Conservation (phyloP, 2,888 invertebrate genomes). For the Nemoura dubitans region DNA sequence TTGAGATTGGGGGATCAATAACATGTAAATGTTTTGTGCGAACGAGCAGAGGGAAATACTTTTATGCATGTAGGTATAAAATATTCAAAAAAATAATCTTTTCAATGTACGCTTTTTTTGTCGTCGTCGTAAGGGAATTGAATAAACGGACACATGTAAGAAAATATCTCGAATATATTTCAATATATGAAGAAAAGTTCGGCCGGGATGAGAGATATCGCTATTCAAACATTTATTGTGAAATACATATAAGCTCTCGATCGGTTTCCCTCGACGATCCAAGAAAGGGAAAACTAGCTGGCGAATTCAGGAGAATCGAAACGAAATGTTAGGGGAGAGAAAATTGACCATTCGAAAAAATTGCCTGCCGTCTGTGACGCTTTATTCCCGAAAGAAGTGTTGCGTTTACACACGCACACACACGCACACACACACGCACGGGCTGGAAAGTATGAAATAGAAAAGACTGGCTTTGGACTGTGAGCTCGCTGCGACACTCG, state of each 20-base stretch:
- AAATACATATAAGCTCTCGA: constrained; percentile 45
- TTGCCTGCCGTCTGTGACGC: constrained; percentile 41
- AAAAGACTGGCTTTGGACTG: background rate
- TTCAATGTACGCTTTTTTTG: constrained; percentile 7
- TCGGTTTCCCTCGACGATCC: constrained; percentile 23
- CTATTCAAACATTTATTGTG: constrained; percentile 47
- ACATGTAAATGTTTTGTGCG: background rate
- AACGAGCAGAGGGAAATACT: too few relatives aligned
- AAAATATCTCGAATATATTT: constrained; percentile 22
- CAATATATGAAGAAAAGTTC: constrained; percentile 32
- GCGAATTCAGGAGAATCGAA: background rate
- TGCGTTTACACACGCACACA: background rate
- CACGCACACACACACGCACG: background rate
- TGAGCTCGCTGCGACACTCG: background rate
- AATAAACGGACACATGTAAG: constrained; percentile 33
- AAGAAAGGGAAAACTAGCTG: constrained; percentile 8
- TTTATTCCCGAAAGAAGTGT: constrained; percentile 12
- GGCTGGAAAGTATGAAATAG: background rate
- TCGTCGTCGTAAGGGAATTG: constrained; percentile 26
- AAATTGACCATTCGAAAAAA: constrained; percentile 47
- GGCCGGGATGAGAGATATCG: constrained; percentile 32
- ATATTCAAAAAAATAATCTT: background rate
- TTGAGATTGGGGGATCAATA: background rate
- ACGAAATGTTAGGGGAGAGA: constrained; percentile 20
- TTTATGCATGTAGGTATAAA: background rate